These are phyloP conservation scores for Lacerta agilis DNA, from an alignment of 2,797 vertebrate genomes.

Conservation along the genomic window DNA sequence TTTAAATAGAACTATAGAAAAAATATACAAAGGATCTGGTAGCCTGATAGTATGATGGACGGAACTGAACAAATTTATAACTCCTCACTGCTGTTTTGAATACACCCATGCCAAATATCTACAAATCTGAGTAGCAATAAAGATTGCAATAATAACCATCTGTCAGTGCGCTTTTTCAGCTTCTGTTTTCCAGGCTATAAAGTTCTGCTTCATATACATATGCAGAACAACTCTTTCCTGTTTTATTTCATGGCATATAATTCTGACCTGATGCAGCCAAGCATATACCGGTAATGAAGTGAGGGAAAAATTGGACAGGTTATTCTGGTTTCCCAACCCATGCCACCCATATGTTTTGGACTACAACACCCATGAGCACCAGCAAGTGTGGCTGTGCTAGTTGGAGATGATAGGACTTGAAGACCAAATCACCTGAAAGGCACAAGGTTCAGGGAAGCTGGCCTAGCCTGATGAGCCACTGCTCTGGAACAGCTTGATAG, in stretches of 20 bases:
- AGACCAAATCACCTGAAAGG: no score
- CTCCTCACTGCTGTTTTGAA: neutral
- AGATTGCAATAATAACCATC: neutral
- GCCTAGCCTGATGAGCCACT: neutral
- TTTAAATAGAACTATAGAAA: neutral
- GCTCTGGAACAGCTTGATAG: neutral
- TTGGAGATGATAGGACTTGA: no score
- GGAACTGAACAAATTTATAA: neutral
- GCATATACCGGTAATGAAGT: neutral
- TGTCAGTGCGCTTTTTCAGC: neutral
- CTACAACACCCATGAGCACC: no score
- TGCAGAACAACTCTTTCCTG: neutral
- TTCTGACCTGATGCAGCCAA: neutral
- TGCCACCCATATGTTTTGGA: no score
- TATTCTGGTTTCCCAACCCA: neutral
- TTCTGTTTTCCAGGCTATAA: neutral
- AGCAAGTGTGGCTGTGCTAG: no score
- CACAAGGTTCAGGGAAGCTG: no score
- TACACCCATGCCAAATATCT: neutral
- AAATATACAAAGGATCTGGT: neutral
- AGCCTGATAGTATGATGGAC: neutral
- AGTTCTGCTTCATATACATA: neutral
- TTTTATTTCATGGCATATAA: rapidly evolving
- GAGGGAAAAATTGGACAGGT: rapidly evolving
- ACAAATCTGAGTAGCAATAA: neutral